These are phyloP conservation scores for Halcyon leucocephala DNA, from an alignment of 2,797 vertebrate genomes.

Conservation along the genomic window DNA sequence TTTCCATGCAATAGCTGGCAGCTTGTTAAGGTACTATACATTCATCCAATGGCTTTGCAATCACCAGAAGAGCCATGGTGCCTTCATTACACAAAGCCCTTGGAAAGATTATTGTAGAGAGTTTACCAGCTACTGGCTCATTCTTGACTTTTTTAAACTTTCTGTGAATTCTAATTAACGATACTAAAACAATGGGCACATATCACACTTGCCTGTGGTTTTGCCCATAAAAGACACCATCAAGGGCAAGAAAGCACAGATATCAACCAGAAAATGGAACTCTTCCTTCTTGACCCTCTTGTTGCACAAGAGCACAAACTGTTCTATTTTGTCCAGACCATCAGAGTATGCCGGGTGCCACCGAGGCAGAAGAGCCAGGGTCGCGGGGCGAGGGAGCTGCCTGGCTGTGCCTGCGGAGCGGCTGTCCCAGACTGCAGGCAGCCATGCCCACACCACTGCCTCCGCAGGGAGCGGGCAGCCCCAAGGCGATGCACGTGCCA, in stretches of 20 bases:
- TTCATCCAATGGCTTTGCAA: background rate
- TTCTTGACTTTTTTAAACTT: slow-evolving; percentile 3
- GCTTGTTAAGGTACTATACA: background rate
- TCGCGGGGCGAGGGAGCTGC: fast-evolving
- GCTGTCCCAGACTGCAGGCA: background rate
- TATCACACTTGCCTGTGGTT: background rate
- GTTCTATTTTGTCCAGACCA: fast-evolving
- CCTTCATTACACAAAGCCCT: background rate
- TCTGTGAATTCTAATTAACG: background rate
- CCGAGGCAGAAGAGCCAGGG: background rate
- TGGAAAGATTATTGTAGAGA: background rate
- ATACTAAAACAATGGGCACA: background rate
- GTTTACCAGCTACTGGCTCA: background rate
- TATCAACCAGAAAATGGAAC: background rate
- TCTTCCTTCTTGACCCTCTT: background rate
- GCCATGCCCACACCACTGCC: fast-evolving
- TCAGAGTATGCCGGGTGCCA: fast-evolving
- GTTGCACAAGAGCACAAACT: background rate
- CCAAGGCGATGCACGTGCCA: fast-evolving
- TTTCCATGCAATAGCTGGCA: background rate
- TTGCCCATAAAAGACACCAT: background rate
- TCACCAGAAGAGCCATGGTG: background rate
- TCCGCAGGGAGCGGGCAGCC: fast-evolving
- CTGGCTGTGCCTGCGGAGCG: background rate
- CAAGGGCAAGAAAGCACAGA: slow-evolving; percentile 1